Evolutionary conservation across 2,888 invertebrate genomes (phyloP).

Genomic region (Eristalis arbustorum): DNA sequence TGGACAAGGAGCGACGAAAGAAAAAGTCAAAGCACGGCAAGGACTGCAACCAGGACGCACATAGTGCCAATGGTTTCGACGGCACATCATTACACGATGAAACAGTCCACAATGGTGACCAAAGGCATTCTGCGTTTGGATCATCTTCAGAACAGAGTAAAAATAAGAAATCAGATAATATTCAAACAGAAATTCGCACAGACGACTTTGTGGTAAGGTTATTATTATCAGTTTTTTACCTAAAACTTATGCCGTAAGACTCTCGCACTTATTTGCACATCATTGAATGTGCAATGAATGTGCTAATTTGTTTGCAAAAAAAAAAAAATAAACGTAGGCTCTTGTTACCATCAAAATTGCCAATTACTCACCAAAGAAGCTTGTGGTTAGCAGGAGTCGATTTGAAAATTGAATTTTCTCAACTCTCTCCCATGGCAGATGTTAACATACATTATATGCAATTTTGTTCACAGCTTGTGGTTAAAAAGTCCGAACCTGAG

Average conservation of each 20-base stretch:
- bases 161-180: conserved; percentile 81
- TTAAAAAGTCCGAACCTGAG: conserved; percentile 83
- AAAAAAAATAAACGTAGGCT: not conserved
- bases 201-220: conserved; percentile 85
- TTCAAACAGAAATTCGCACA: conserved; percentile 86
- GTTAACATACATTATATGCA: not conserved
- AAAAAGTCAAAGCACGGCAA: conserved; percentile 77
- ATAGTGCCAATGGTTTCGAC: conserved; percentile 1
- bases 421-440: not conserved
- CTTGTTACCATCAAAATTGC: not conserved
- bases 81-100: not conserved
- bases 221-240: conserved; percentile 76
- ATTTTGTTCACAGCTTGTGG: conserved; percentile 81
- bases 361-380: not conserved
- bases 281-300: not conserved
- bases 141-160: conserved; percentile 75
- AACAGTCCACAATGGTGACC: conserved; percentile 21
- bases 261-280: conserved; percentile 29
- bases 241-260: conserved; percentile 3
- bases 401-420: not conserved
- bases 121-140: conserved; percentile 33
- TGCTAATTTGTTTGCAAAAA: not conserved
- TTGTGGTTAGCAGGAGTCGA: not conserved
- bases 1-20: conserved; percentile 87
- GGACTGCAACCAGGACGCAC: conserved; percentile 63